Base-by-base conservation (phyloP, 2,797 vertebrate genomes). In the Hoplostethus atlanticus region DNA sequence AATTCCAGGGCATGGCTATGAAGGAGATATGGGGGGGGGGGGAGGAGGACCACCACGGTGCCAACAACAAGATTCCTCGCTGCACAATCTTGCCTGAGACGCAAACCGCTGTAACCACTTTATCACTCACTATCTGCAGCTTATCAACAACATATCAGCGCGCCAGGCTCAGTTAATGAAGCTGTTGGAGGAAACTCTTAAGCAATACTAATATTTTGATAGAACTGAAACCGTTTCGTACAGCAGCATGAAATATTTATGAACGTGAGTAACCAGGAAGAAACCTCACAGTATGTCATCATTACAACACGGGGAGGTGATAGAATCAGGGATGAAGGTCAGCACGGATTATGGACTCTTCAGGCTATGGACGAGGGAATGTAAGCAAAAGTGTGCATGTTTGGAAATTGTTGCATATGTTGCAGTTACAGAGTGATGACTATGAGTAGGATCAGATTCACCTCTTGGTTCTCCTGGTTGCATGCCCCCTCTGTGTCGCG, bases 1-100 rank as follows among this genome's bases (percentile, higher is more conserved):
- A 87, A 89, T 85, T 81, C 34, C 73, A 86, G 84, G 79, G 68
- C 65, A 68, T 21, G 70, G 58, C 61, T 84, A 34, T 15, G 15
- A 73, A 55, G 48, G 56, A 72, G 28, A 30, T 16, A 5, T 59
- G 64, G 67, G 64, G 59, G 40, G 21, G 21, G 21, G 21, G 21
- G 21, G 21, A 21, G 21, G 21, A 65, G 30, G 84, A 80, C 80
- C 78, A 76, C 83, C 84, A 40, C 50, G 67, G 81, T 73, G 79
- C 77, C 73, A 17, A 58, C 62, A 63, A 71, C 40, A 1, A 55
- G 59, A 78, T 76, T 69, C 38, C 57, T 73, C 1, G 12, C 76
- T 51, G 74, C 66, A 62, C 34, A 47, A 30, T 52, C 8, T 25
- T 2, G 64, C 68, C 72, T 40, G 3, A 62, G 79, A 69, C 67